These are phyloP conservation scores for Drosophila nr. perissopoda DNA, from an alignment of 2,888 invertebrate species.

Conservation along the genomic window DNA sequence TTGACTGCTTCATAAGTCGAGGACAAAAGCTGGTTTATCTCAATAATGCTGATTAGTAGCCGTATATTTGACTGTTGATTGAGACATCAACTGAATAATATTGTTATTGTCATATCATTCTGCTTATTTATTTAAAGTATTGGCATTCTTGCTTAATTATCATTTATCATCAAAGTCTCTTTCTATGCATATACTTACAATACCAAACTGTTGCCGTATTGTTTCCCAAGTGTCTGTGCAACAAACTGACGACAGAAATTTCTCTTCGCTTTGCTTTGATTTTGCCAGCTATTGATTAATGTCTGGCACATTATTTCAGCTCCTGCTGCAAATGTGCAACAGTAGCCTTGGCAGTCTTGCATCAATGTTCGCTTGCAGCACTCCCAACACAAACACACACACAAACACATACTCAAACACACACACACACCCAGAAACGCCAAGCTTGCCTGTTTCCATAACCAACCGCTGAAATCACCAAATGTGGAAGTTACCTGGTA, in stretches of 20 bases:
- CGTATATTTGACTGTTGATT: neutral
- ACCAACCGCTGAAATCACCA: conserved; percentile 57
- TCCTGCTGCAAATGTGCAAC: conserved; percentile 33
- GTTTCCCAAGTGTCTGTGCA: conserved; percentile 1
- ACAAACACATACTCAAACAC: no score
- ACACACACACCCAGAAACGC: neutral
- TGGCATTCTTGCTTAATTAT: neutral
- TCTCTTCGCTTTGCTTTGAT: neutral
- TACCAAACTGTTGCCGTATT: neutral
- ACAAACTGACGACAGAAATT: conserved; percentile 8
- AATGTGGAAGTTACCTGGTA: conserved; percentile 27
- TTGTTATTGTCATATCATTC: neutral
- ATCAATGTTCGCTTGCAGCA: neutral
- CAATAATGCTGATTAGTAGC: neutral
- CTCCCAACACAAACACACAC: neutral
- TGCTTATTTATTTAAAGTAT: neutral
- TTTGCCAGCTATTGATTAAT: conserved; percentile 43
- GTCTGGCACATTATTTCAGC: conserved; percentile 32
- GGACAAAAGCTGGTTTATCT: neutral
- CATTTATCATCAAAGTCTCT: neutral
- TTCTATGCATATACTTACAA: neutral
- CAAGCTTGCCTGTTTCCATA: conserved; percentile 20
- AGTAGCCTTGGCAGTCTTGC: conserved; percentile 21
- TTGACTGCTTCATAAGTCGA: neutral
- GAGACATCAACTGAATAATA: neutral